Conservation (phyloP, 1,140 invertebrate species). For the Cecropterus lyciades region DNA sequence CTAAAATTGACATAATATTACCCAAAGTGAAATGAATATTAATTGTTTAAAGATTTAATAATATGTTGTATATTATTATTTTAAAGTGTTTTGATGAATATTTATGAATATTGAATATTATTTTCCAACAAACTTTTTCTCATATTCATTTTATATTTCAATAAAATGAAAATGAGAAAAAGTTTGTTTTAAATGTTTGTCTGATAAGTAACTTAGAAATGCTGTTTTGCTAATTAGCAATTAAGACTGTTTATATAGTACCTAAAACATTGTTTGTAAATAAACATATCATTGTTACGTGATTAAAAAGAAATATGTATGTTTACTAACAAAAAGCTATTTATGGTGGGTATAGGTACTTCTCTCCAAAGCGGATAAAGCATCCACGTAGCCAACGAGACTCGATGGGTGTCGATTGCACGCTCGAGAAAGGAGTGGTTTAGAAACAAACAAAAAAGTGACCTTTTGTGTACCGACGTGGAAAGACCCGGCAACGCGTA, state of each 20-base stretch:
- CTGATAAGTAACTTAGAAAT: background rate
- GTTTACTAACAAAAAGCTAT: slow-evolving; percentile 18
- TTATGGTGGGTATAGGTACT: background rate
- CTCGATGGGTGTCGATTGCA: slow-evolving; percentile 43
- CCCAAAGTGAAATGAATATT: too few species aligned
- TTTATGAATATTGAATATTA: too few species aligned
- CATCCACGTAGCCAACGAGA: slow-evolving; percentile 33
- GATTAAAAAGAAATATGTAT: slow-evolving; percentile 2
- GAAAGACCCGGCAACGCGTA: slow-evolving; percentile 32
- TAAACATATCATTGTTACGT: slow-evolving; percentile 8
- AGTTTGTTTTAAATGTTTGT: background rate
- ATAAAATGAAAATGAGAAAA: background rate
- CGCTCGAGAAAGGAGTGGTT: slow-evolving; percentile 61
- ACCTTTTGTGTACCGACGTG: slow-evolving; percentile 57
- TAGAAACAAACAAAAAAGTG: slow-evolving; percentile 74
- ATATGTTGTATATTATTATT: too few species aligned
- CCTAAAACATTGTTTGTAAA: slow-evolving; percentile 24
- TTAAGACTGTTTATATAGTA: background rate
- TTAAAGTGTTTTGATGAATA: too few species aligned
- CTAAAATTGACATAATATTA: too few species aligned
- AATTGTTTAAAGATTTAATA: too few species aligned
- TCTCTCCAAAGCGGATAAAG: background rate
- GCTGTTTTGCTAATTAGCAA: background rate
- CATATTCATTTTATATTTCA: too few species aligned
- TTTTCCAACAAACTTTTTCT: too few species aligned